Percentiles rank a stretch among this genome's conserved stretches.
Evolutionary conservation across 2,888 invertebrate genomes (phyloP).

Genomic region (Hoplodrina ambigua): DNA sequence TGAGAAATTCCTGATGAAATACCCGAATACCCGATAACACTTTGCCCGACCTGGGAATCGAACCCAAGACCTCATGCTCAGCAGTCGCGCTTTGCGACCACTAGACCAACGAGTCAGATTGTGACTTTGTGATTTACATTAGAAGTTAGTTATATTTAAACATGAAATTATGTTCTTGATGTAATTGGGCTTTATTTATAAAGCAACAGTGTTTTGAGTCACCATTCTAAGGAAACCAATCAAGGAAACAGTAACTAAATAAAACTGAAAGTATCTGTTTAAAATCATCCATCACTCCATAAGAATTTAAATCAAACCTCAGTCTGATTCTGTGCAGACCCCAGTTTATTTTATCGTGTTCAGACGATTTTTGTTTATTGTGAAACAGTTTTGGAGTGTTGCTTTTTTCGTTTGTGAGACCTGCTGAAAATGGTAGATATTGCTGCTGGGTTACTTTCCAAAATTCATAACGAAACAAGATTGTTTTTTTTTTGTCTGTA

Average conservation of each 20-base stretch:
- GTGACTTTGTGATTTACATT: too few relatives aligned
- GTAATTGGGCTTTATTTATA: too few relatives aligned
- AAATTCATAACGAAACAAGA: too few relatives aligned
- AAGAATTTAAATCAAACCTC: constrained; percentile 41
- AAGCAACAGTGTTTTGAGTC: not conserved
- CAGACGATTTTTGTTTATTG: constrained; percentile 17
- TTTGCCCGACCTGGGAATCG: too few relatives aligned
- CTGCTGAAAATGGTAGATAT: not conserved
- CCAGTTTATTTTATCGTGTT: constrained; percentile 25
- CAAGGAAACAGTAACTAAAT: constrained; percentile 16
- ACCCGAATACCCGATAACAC: too few relatives aligned
- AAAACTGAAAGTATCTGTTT: constrained; percentile 36
- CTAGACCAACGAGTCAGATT: too few relatives aligned
- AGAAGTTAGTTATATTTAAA: too few relatives aligned
- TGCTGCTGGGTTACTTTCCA: not conserved
- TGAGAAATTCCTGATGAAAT: too few relatives aligned
- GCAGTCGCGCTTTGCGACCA: too few relatives aligned
- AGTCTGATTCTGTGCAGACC: constrained; percentile 5
- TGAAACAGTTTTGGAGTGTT: not conserved
- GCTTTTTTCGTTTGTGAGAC: not conserved
- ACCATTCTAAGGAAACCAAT: not conserved
- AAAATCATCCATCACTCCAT: constrained; percentile 41
- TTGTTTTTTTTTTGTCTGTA: too few relatives aligned
- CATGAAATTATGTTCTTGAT: too few relatives aligned
- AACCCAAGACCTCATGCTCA: too few relatives aligned